Percentiles rank a stretch among this genome's conserved stretches.
phyloP scores from a whole-genome alignment of 2,797 vertebrate genomes.

The Phalanger gymnotis region DNA sequence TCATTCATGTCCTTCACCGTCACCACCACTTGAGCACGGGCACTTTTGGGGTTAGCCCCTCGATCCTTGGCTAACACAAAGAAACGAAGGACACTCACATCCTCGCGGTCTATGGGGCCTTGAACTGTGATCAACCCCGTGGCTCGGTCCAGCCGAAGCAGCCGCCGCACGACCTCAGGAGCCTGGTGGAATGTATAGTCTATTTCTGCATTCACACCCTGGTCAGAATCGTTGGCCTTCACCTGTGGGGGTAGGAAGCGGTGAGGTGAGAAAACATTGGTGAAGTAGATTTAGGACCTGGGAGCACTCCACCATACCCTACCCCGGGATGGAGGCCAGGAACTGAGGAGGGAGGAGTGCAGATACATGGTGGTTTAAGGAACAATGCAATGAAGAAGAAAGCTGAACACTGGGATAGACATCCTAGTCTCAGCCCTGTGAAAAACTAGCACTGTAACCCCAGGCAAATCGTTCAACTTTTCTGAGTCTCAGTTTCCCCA shows the following conservation, averaged over 20 bases:
- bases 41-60: conserved; percentile 92
- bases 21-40: conserved; percentile 92
- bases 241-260: conserved; percentile 85
- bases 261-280: neutral
- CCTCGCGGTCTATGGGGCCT: conserved; percentile 94
- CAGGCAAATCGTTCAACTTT: neutral
- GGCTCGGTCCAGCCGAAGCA: conserved; percentile 92
- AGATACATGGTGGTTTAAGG: neutral
- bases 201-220: conserved; percentile 93
- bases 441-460: neutral
- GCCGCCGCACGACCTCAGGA: conserved; percentile 89
- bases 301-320: too few species aligned
- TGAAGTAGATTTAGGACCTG: neutral
- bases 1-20: conserved; percentile 95
- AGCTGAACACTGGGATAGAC: neutral
- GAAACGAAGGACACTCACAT: conserved; percentile 93
- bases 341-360: neutral
- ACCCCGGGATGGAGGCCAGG: neutral
- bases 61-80: conserved; percentile 94
- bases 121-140: conserved; percentile 95
- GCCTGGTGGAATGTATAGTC: conserved; percentile 96
- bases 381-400: neutral
- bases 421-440: neutral
- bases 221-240: conserved; percentile 95
- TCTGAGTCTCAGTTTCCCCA: neutral